phyloP scores from a whole-genome alignment of 2,888 invertebrate species.

The Anoplius nigerrimus region DNA sequence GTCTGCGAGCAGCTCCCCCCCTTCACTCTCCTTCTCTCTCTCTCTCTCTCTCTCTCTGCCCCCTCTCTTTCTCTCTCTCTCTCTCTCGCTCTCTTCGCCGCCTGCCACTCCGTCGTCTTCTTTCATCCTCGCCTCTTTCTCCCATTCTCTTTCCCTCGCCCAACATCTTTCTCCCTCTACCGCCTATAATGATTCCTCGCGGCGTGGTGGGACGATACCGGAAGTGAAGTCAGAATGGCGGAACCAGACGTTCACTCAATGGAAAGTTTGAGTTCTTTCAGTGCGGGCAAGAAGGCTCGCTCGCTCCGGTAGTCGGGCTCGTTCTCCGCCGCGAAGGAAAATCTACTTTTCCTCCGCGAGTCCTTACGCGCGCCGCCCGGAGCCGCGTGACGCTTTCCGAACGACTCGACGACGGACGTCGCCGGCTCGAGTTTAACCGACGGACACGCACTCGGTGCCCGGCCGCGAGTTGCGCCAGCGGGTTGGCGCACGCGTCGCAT shows the following conservation, averaged over 20 bases:
- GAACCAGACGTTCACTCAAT: conserved; percentile 74
- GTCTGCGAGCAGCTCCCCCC: conserved; percentile 25
- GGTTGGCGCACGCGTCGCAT: too few species aligned
- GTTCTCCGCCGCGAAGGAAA: conserved; percentile 36
- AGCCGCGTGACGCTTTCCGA: not conserved
- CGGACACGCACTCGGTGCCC: too few species aligned
- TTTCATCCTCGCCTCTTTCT: conserved; percentile 14
- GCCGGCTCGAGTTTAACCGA: not conserved
- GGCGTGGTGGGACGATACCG: conserved; percentile 68
- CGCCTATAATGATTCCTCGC: conserved; percentile 53
- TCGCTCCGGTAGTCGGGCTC: conserved; percentile 32
- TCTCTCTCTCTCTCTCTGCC: conserved; percentile 13
- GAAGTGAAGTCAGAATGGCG: conserved; percentile 71
- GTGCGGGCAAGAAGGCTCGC: conserved; percentile 60
- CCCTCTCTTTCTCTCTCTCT: conserved; percentile 12
- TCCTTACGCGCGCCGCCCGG: not conserved
- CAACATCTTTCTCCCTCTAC: conserved; percentile 28
- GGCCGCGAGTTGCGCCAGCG: too few species aligned
- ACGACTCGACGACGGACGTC: not conserved
- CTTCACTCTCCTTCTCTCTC: conserved; percentile 15
- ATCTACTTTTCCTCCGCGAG: conserved; percentile 34
- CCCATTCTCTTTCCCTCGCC: conserved; percentile 20
- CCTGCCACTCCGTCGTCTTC: not conserved
- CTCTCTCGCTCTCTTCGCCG: conserved; percentile 7
- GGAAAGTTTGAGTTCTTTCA: conserved; percentile 72